A percentile compares a stretch with the other conserved stretches of the same genome.
phyloP scores from a whole-genome alignment of 2,113 vertebrate genomes.

The Macquaria ambigua region DNA sequence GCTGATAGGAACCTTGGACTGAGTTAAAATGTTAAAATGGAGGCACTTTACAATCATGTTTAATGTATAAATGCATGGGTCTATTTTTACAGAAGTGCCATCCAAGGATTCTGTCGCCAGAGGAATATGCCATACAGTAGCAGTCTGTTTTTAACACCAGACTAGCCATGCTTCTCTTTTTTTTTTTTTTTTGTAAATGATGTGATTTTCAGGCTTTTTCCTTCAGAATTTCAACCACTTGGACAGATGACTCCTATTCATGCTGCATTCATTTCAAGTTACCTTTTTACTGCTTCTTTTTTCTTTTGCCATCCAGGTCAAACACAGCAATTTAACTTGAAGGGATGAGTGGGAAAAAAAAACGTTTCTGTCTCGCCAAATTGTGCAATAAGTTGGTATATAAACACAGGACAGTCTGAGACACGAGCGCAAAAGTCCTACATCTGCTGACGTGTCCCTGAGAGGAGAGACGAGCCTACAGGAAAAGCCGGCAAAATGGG shows the following conservation, averaged over 20 bases:
- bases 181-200: slow-evolving; percentile 20
- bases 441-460: slow-evolving; percentile 36
- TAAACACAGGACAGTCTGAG: slow-evolving; percentile 18
- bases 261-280: not conserved
- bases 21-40: slow-evolving; percentile 38
- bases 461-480: slow-evolving; percentile 3
- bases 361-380: not conserved
- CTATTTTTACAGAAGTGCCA: slow-evolving; percentile 40
- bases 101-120: slow-evolving; percentile 30
- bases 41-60: slow-evolving; percentile 28
- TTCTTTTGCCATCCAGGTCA: slow-evolving; percentile 7
- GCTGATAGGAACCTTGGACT: slow-evolving; percentile 18
- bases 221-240: slow-evolving; percentile 38
- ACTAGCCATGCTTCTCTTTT: slow-evolving; percentile 2
- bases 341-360: slow-evolving; percentile 1
- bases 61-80: slow-evolving; percentile 15
- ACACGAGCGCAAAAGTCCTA: slow-evolving; percentile 1
- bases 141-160: slow-evolving; percentile 44
- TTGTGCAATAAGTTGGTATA: not conserved
- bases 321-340: slow-evolving; percentile 2
- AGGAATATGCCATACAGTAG: slow-evolving; percentile 28
- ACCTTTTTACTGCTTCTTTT: not conserved
- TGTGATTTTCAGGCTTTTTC: slow-evolving; percentile 46
- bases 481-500: slow-evolving; percentile 3
- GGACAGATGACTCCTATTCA: slow-evolving; percentile 24